phyloP scores from a whole-genome alignment of 2,113 vertebrate species.

The Chaetura pelagica region DNA sequence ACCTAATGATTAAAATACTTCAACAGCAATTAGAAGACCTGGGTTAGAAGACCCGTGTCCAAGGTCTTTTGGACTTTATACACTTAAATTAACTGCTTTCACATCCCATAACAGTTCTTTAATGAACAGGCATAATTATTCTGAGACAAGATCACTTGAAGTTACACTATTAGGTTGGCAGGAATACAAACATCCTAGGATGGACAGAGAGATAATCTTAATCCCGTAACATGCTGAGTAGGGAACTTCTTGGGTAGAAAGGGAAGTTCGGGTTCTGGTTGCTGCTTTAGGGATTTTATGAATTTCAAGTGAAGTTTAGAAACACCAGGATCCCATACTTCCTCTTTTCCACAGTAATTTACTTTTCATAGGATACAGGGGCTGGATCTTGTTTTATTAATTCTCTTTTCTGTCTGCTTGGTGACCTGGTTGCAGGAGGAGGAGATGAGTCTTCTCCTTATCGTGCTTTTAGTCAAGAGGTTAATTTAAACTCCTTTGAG shows the following conservation, averaged over 20 bases:
- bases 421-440: not conserved
- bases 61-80: not conserved
- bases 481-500: slow-evolving; percentile 24
- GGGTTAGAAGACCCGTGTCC: not conserved
- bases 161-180: not conserved
- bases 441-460: not conserved
- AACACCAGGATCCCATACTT: not conserved
- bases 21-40: not conserved
- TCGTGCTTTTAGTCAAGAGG: not conserved
- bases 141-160: not conserved
- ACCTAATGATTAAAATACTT: not conserved
- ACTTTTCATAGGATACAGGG: not conserved
- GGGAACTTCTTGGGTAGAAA: not conserved
- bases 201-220: not conserved
- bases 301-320: not conserved
- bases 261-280: not conserved
- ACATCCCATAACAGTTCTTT: not conserved
- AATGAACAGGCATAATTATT: not conserved
- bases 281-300: not conserved
- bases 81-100: not conserved
- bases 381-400: not conserved
- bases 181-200: not conserved
- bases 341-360: not conserved
- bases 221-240: rapidly evolving
- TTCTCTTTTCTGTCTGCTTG: not conserved